Percentiles rank a stretch among this genome's conserved stretches.
These are phyloP conservation scores for Mesocricetus auratus DNA, from an alignment of 2,113 vertebrate genomes.

Conservation along the genomic window DNA sequence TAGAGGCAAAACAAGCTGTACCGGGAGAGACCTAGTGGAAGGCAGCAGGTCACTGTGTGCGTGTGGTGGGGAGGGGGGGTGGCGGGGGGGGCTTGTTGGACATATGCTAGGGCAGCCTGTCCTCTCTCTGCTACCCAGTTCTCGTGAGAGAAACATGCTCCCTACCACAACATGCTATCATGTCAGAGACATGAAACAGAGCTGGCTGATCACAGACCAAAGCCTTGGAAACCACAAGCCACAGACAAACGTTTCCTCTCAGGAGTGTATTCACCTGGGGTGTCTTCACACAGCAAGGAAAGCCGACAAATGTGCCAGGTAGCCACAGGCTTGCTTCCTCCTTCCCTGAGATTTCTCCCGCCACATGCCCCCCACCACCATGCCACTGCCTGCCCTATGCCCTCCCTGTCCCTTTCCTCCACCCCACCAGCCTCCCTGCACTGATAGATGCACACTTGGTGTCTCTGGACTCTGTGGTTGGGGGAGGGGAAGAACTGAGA, in stretches of 20 bases:
- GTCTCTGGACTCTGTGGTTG: not conserved
- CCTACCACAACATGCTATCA: not conserved
- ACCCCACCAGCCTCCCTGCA: not conserved
- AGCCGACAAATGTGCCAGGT: not conserved
- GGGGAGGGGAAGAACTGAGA: not conserved
- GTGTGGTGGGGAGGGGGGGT: not conserved
- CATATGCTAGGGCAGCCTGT: too few species aligned
- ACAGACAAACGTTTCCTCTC: not conserved
- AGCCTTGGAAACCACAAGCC: not conserved
- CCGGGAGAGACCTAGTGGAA: not conserved
- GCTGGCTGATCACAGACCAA: not conserved
- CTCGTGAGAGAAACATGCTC: not conserved
- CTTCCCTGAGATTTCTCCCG: not conserved
- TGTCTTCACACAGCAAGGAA: not conserved
- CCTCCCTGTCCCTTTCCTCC: not conserved
- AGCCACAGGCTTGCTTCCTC: not conserved
- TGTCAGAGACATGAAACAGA: not conserved
- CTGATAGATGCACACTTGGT: not conserved
- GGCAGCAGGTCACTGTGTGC: not conserved
- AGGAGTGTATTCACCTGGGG: not conserved
- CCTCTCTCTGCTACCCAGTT: not conserved
- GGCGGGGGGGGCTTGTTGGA: too few species aligned
- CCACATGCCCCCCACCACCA: not conserved
- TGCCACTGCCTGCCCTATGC: not conserved
- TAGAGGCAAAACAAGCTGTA: not conserved